Evolutionary conservation across 2,797 vertebrate species (phyloP), one percentile per base, ranked within the genome.

Genomic region (Leptoclinus maculatus): DNA sequence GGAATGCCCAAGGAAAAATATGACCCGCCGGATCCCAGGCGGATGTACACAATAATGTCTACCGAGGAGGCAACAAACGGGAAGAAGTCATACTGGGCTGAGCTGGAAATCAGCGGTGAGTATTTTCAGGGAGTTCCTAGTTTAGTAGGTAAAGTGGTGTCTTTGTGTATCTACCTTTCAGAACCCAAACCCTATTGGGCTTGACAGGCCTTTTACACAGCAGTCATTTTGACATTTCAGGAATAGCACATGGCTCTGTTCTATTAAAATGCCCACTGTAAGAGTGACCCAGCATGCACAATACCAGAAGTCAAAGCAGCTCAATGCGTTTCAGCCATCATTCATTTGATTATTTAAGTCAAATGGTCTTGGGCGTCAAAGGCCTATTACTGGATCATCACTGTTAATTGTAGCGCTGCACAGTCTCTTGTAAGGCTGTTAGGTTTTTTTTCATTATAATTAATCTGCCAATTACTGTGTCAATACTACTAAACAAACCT

Each of bases 1-100:
- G 98, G 97, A 96, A 99, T 99, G 97, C 97, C 97, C 97, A 98
- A 98, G 97, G 98, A 98, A 97, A 98, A 99, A 96, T 99, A 99
- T 97, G 97, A 99, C 94, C 97, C 97, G 95, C 97, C 98, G 88
- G 98, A 99, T 95, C 98, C 97, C 88, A 96, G 98, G 97, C 97
- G 97, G 96, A 99, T 99, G 97, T 99, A 99, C 93, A 99, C 98
- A 92, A 98, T 99, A 95, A 99, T 99, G 98, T 98, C 98, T 82
- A 97, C 94, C 85, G 98, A 99, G 92, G 98, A 99, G 92, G 97
- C 96, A 95, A 96, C 98, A 90, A 98, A 97, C 66, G 98, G 98
- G 89, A 99, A 99, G 95, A 99, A 99, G 94, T 98, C 98, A 88
- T 97, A 98, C 93, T 99, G 98, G 98, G 97, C 96, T 90, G 98